Evolutionary conservation across 2,113 vertebrate species (phyloP), one percentile per base, ranked within the genome.

Genomic region (Clarias batrachus): DNA sequence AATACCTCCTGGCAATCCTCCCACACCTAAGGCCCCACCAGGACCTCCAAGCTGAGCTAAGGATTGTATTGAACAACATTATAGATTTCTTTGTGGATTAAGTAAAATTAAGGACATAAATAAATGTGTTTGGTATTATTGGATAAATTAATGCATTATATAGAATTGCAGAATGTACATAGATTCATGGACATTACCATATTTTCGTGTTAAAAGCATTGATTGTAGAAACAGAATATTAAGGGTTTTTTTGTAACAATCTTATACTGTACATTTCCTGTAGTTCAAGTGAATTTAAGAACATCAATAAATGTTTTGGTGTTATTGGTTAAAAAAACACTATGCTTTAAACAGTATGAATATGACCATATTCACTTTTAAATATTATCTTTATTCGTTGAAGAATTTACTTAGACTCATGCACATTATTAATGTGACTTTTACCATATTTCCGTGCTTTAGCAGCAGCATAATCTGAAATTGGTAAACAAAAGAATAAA

Each of bases 171-270:
- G 19, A 74, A 14, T 4, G 13, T 74, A 25, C 19, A 52, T 3
- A 4, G 41, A 52, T 74, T 52, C 21, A 25, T 74, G 37, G 25
- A 2, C 8, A 25, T 62, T 83, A 90, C 89, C 87, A 76, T 90
- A 90, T 90, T 90, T 90, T 37, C 85, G 60, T 59, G 89, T 90
- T 90, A 83, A 6, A 30, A 37, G n/a, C 6, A 78, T 23, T 2
- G 1, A 57, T 23, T 37, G 16, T 23, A 83, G 16, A 68, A 68
- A 21, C 33, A 70, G 66, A 33, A 9, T 54, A 48, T 65, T 2
- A 65, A 14, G 1, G 0, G 6, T 48, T 1, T 25, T 41, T 70
- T n/a, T 68, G 3, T 5, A 3, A 56, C 27, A 25, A 23, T 3
- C 8, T 17, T 54, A 19, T 78, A 33, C 30, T 33, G 30, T 33